phyloP scores from a whole-genome alignment of 2,888 invertebrate genomes.

The Cerceris rybyensis region DNA sequence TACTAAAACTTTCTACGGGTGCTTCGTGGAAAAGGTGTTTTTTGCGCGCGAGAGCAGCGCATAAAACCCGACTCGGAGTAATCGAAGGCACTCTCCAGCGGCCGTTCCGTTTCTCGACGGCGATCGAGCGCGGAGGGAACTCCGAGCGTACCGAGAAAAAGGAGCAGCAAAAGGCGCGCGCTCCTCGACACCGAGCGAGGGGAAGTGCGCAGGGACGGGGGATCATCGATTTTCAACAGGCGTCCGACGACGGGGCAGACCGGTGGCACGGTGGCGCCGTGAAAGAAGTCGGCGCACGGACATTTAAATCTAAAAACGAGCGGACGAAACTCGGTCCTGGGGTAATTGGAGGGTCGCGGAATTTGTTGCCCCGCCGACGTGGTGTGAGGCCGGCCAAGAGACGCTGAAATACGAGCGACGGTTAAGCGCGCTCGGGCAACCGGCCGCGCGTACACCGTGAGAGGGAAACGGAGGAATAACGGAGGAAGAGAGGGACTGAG shows the following conservation, averaged over 20 bases:
- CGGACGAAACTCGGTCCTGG: slow-evolving; percentile 71
- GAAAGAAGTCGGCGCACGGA: slow-evolving; percentile 65
- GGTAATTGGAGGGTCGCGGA: slow-evolving; percentile 79
- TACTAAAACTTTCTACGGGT: slow-evolving; percentile 24
- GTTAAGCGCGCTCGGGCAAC: slow-evolving; percentile 80
- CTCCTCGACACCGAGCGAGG: slow-evolving; percentile 10
- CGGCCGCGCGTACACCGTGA: slow-evolving; percentile 76
- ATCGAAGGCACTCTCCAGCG: slow-evolving; percentile 58
- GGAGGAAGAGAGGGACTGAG: slow-evolving; percentile 21
- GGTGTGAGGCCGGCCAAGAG: slow-evolving; percentile 61
- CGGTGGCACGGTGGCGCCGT: slow-evolving; percentile 74
- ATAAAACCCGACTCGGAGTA: slow-evolving; percentile 44
- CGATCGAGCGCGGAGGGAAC: slow-evolving; percentile 30
- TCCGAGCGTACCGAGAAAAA: slow-evolving; percentile 33
- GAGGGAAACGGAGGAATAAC: slow-evolving; percentile 70
- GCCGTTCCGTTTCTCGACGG: slow-evolving; percentile 59
- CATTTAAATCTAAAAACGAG: slow-evolving; percentile 76
- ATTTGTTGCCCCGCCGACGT: slow-evolving; percentile 71
- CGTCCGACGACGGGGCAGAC: slow-evolving; percentile 43
- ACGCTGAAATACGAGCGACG: slow-evolving; percentile 71
- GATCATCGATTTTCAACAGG: slow-evolving; percentile 66
- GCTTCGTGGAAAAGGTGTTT: slow-evolving; percentile 42
- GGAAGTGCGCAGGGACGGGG: slow-evolving; percentile 70
- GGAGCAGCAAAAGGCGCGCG: slow-evolving; percentile 12
- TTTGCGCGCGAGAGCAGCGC: slow-evolving; percentile 22